A percentile compares a stretch with the other conserved stretches of the same genome.
phyloP scores from a whole-genome alignment of 2,888 invertebrate species.

The Mesorhabditis spiculigera region DNA sequence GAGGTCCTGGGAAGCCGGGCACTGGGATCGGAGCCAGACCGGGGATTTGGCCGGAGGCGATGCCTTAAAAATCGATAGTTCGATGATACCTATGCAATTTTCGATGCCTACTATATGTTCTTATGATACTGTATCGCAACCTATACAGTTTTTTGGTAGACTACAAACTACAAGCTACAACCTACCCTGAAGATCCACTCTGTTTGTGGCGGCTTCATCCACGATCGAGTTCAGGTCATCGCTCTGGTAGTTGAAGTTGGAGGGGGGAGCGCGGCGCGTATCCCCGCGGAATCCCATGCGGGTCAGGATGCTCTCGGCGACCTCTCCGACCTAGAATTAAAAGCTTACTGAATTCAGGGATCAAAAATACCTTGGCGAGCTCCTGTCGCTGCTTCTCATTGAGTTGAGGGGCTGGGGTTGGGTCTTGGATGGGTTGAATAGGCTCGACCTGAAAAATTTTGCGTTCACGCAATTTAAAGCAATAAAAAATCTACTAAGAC shows the following conservation, averaged over 20 bases:
- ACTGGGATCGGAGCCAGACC: conserved; percentile 58
- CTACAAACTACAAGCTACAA: no score
- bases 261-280: conserved; percentile 19
- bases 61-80: no score
- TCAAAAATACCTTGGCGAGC: not conserved
- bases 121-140: no score
- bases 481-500: no score
- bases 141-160: no score
- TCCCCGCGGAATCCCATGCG: conserved; percentile 40
- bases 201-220: conserved; percentile 46
- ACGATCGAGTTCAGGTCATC: conserved; percentile 52
- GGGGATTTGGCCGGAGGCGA: conserved; percentile 46
- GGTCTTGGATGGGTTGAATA: not conserved
- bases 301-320: conserved; percentile 51
- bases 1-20: conserved; percentile 55
- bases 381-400: conserved; percentile 3
- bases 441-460: not conserved
- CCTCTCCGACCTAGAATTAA: conserved; percentile 42
- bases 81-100: no score
- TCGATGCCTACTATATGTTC: no score
- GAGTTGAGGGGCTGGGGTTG: not conserved
- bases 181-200: conserved; percentile 46
- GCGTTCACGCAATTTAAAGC: no score
- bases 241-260: conserved; percentile 31
- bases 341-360: conserved; percentile 8